A percentile compares a stretch with the other conserved stretches of the same genome.
Conservation (phyloP, 2,888 invertebrate genomes). For the Globia sparganii region DNA sequence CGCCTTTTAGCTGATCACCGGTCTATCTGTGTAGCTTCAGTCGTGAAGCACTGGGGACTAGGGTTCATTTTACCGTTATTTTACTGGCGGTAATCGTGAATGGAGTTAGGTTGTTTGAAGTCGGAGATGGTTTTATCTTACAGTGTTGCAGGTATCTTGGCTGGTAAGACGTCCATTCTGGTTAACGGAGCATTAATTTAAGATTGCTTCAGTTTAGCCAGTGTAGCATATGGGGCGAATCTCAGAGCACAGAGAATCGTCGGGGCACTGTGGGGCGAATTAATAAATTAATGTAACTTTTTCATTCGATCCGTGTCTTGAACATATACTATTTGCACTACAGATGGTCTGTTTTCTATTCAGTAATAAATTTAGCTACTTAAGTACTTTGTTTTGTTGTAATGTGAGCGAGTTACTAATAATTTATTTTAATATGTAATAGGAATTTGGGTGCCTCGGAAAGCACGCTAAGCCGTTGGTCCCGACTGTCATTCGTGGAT, state of each 20-base stretch:
- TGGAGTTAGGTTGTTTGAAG: background rate
- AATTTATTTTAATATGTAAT: background rate
- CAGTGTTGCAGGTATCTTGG: background rate
- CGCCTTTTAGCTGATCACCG: slow-evolving; percentile 63
- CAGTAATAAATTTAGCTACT: background rate
- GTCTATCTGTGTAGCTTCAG: slow-evolving; percentile 17
- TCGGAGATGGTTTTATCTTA: background rate
- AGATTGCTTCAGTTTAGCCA: background rate
- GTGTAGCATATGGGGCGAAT: background rate
- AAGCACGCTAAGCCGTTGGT: too few relatives aligned
- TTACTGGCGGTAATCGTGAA: background rate
- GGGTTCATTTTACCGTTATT: background rate
- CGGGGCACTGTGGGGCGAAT: background rate
- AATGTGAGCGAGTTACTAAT: too few relatives aligned
- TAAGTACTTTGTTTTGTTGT: too few relatives aligned
- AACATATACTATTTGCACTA: background rate
- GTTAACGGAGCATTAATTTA: background rate
- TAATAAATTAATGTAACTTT: too few relatives aligned
- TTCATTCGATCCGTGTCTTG: background rate
- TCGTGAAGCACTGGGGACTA: background rate
- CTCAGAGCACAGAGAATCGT: background rate
- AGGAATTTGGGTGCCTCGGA: background rate
- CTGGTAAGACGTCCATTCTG: background rate
- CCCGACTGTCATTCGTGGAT: too few relatives aligned
- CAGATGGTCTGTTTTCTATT: background rate